Evolutionary conservation across 2,113 vertebrate genomes (phyloP).

Genomic region (Heliornis fulica): DNA sequence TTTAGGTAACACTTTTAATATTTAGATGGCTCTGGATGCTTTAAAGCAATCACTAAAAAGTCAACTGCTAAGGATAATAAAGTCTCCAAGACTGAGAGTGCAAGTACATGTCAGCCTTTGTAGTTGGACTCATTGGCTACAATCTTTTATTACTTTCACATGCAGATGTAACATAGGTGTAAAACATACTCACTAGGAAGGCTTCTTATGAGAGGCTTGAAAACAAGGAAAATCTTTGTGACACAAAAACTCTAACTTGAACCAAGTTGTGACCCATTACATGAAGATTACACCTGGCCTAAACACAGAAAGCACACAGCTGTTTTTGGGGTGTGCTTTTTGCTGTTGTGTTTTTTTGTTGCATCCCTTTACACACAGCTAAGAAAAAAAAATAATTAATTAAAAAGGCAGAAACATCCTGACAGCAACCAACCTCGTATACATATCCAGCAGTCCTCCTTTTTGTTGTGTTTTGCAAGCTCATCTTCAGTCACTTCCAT

Average conservation of each 20-base stretch:
- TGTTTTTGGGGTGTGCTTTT: not conserved
- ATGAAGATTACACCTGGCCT: not conserved
- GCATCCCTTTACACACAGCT: not conserved
- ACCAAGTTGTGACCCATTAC: not conserved
- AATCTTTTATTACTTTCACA: not conserved
- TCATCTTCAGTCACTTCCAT: conserved; percentile 91
- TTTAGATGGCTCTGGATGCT: not conserved
- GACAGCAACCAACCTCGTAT: conserved; percentile 84
- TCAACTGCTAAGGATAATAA: not conserved
- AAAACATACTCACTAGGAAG: not conserved
- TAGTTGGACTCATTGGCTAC: not conserved
- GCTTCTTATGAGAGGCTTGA: not conserved
- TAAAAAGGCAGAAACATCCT: not conserved
- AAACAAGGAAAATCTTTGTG: not conserved
- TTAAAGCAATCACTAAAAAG: not conserved
- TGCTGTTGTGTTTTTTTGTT: not conserved
- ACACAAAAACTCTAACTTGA: not conserved
- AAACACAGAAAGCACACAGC: rapidly evolving
- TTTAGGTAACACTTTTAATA: not conserved
- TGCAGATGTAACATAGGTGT: not conserved
- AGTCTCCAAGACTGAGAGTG: not conserved
- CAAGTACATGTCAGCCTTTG: not conserved
- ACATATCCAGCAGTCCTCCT: conserved; percentile 94
- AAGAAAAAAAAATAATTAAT: not conserved
- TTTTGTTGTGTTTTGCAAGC: conserved; percentile 87